Evolutionary conservation across 2,113 vertebrate genomes (phyloP), one percentile per base, ranked within the genome.

Genomic region (Chauna torquata): DNA sequence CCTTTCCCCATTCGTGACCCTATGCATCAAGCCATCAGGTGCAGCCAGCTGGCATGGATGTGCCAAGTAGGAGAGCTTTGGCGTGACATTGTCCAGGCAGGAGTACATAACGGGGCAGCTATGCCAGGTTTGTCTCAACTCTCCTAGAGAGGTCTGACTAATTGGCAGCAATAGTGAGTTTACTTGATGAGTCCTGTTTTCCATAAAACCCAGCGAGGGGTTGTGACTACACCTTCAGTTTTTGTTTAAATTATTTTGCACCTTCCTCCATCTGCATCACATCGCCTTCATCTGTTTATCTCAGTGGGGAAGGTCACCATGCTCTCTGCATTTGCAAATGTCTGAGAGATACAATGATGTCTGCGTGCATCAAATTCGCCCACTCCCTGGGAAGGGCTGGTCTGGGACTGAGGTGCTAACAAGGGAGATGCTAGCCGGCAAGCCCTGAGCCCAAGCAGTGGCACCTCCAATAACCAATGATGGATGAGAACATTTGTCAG

Each of bases 241-340:
- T 82, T 68, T 55, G 16, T 55, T 76, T 64, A 45, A 76, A 61
- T 65, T 47, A 44, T 59, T 15, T 78, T 12, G 22, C 88, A 52
- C 52, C 61, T 83, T 70, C 32, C 7, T 77, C 54, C 30, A 4
- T 6, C 49, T 34, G 61, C 4, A 2, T 62, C 28, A 1, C 32
- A 7, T 82, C 59, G 22, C 49, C 80, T 61, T 74, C 54, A 4
- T 61, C 77, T 64, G 13, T 54, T 38, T 85, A 18, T 61, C 72
- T 82, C 15, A 1, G 28, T 1, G 50, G 61, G 61, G 61, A 58
- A 34, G 59, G 82, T 68, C 70, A 6, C 38, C 0, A 5, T 0
- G 2, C 61, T 71, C 1, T 0, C 40, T 40, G 50, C 0, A 0
- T 77, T 64, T 52, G 68, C 0, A 0, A 2, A 34, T 62, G 38